Base-by-base conservation (phyloP, 2,113 vertebrate species). In the Prochilodus magdalenae region DNA sequence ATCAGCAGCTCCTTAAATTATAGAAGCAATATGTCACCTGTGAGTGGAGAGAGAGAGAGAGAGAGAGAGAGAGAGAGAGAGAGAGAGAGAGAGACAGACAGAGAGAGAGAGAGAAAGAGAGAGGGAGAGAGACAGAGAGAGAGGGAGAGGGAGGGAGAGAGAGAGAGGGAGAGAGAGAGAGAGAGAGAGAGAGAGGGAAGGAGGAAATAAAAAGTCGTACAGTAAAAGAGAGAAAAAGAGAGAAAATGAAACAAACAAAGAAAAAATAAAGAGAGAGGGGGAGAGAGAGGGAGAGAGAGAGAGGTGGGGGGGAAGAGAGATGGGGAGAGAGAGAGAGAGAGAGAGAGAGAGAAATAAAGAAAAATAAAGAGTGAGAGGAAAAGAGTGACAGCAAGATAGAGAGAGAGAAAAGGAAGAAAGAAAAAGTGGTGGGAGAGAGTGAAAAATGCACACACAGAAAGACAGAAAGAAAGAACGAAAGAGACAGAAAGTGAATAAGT, bases 1-100 rank as follows among this genome's bases (percentile, higher is more conserved):
- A 86, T 44, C 49, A 80, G 0, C 57, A n/a, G 47, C 81, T 62
- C 63, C 22, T 76, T 72, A 57, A 57, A 78, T 40, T n/a, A 65
- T 26, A 13, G 33, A 13, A 11, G 0, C 22, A 72, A n/a, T 27
- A 22, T 36, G 70, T 53, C 27, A 79, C 73, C 53, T 70, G 33
- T 30, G 57, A 77, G 74, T 10, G 75, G 0, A 27, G 20, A 73
- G 30, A 36, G 49, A 53, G 71, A 73, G 71, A 73, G 4, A 15
- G 26, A 29, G 24, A 65, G 62, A 15, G 62, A 27, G 62, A 14
- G 26, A 27, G 63, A 66, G 15, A 30, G 26, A 57, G 22, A 15
- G 51, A 16, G 51, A 7, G 18, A 53, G 6, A 20, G 51, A 53
- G 5, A 1, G 51, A 20, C 4, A 20, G 63, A 65, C 2, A 62